Evolutionary conservation across 2,113 vertebrate genomes (phyloP).

Genomic region (Mola mola): DNA sequence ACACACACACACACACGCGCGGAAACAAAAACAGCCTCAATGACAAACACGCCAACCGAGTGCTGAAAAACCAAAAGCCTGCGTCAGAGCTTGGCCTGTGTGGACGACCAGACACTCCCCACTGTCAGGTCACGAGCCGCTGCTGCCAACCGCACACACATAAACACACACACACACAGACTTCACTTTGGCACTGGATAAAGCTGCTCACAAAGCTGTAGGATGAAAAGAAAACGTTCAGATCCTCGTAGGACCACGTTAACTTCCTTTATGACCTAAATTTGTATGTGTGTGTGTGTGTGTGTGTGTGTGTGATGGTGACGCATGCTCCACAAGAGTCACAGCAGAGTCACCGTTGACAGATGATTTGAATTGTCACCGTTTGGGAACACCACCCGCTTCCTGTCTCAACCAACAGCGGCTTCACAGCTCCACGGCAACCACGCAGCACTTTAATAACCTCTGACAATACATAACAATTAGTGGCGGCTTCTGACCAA

Average conservation of each 20-base stretch:
- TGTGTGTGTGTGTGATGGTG: constrained; percentile 20
- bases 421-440: constrained; percentile 39
- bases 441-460: constrained; percentile 16
- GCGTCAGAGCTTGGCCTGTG: constrained; percentile 55
- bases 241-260: constrained; percentile 48
- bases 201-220: constrained; percentile 38
- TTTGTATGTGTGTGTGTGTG: constrained; percentile 19
- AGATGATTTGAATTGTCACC: constrained; percentile 49
- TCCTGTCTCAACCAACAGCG: constrained; percentile 35
- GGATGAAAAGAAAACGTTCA: constrained; percentile 20
- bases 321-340: constrained; percentile 1
- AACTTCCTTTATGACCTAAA: constrained; percentile 40
- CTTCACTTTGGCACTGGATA: constrained; percentile 1
- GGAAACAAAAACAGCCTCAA: not conserved
- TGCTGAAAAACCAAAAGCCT: constrained; percentile 50
- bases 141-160: constrained; percentile 31
- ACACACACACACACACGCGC: constrained; percentile 22
- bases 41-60: constrained; percentile 24
- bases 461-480: no score
- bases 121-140: constrained; percentile 21
- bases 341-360: constrained; percentile 42
- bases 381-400: constrained; percentile 28
- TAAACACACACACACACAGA: constrained; percentile 33
- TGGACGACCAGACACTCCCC: constrained; percentile 47
- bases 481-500: constrained; percentile 48